Percentiles rank a stretch among this genome's conserved stretches.
Evolutionary conservation across 2,113 vertebrate species (phyloP).

Genomic region (Chionodraco myersi): DNA sequence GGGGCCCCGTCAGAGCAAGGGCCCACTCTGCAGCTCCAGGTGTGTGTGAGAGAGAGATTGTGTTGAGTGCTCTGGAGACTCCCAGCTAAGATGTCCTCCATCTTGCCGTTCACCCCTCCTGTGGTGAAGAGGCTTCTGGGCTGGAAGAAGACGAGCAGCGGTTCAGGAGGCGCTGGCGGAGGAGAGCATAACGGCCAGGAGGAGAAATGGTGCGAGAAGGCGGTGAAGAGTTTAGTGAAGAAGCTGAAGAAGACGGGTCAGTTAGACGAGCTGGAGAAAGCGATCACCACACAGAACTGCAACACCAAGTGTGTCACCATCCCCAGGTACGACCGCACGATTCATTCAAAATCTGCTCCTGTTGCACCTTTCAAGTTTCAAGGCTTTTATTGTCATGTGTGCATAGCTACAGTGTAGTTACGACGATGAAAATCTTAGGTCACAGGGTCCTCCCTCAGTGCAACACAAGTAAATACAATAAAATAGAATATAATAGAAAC

Average conservation of each 20-base stretch:
- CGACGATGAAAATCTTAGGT: too few relatives aligned
- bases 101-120: slow-evolving; percentile 97
- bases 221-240: slow-evolving; percentile 98
- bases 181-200: slow-evolving; percentile 97
- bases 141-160: slow-evolving; percentile 94
- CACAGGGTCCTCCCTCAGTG: too few relatives aligned
- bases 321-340: slow-evolving; percentile 88
- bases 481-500: too few relatives aligned
- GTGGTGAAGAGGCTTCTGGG: slow-evolving; percentile 98
- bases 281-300: slow-evolving; percentile 97
- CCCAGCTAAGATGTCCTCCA: slow-evolving; percentile 91
- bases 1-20: slow-evolving; percentile 70
- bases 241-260: slow-evolving; percentile 98
- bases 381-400: too few relatives aligned
- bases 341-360: background rate
- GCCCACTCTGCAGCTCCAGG: slow-evolving; percentile 64
- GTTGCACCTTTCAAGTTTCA: background rate
- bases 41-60: slow-evolving; percentile 32
- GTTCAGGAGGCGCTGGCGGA: slow-evolving; percentile 87
- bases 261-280: slow-evolving; percentile 98
- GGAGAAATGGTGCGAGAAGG: slow-evolving; percentile 99
- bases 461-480: too few relatives aligned
- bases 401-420: too few relatives aligned
- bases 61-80: slow-evolving; percentile 57
- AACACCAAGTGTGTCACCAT: slow-evolving; percentile 99